Evolutionary conservation across 2,888 invertebrate genomes (phyloP).

Genomic region (Dasysyrphus albostriatus): DNA sequence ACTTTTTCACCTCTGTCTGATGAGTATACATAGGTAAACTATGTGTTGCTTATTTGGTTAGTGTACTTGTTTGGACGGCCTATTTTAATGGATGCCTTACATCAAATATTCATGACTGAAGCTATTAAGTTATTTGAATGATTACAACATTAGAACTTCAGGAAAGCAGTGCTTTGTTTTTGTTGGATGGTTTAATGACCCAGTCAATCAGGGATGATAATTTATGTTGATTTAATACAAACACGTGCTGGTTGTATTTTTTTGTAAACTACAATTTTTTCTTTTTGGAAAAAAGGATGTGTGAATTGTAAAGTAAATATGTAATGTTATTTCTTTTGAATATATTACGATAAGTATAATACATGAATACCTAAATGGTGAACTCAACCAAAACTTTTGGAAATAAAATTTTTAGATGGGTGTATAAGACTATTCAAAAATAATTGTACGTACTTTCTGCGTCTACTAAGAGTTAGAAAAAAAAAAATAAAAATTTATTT

Average conservation of each 20-base stretch:
- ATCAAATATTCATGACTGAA: conserved; percentile 50
- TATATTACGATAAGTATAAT: not conserved
- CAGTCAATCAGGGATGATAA: conserved; percentile 48
- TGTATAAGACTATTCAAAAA: no score
- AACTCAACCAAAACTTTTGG: not conserved
- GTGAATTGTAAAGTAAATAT: conserved; percentile 30
- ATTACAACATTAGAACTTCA: conserved; percentile 37
- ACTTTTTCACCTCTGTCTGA: conserved; percentile 18
- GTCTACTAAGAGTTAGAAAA: no score
- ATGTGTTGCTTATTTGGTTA: conserved; percentile 20
- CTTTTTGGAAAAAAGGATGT: conserved; percentile 31
- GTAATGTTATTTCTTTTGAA: not conserved
- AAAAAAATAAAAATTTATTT: no score
- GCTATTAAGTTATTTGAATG: conserved; percentile 15
- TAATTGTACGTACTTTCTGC: no score
- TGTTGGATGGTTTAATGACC: conserved; percentile 35
- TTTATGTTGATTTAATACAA: not conserved
- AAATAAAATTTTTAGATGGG: no score
- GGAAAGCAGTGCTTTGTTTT: conserved; percentile 21
- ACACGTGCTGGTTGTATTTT: conserved; percentile 37
- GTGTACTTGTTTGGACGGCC: not conserved
- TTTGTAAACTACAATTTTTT: conserved; percentile 4
- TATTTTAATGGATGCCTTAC: conserved; percentile 25
- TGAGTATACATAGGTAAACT: not conserved
- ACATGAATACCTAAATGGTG: not conserved